Evolutionary conservation across 2,113 vertebrate species (phyloP), one percentile per base, ranked within the genome.

Genomic region (Sylvilagus bachmani): DNA sequence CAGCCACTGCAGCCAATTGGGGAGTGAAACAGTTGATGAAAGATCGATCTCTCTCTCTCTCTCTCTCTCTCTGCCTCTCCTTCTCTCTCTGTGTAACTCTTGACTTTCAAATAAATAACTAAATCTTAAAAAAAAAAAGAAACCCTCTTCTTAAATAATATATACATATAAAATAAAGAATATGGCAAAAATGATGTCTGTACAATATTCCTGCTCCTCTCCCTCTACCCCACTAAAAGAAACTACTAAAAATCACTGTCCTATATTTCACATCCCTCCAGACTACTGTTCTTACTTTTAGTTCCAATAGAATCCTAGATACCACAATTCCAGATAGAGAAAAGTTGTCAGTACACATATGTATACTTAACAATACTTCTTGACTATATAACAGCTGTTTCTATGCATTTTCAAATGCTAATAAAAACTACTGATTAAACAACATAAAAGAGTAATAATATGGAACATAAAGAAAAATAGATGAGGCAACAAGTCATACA

Each of bases 231-330:
- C 62, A 44, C 33, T 90, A 16, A 87, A 93, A 92, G 61, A 33
- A 90, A 67, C 79, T 78, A 90, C 10, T 73, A 31, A 93, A 95
- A 90, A 87, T 77, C 5, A 1, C 36, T n/a, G 78, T 44, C 83
- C 55, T 84, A 1, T 87, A 79, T 73, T 96, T 93, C 77, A 95
- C 38, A 87, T 73, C 64, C 82, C 77, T 71, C 78, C 17, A 86
- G 87, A 64, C 86, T 61, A 81, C 75, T 82, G 38, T 82, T 90
- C 82, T 58, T 73, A 90, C 64, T 83, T 87, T 66, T 36, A 49
- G 31, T 44, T 78, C 33, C 71, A 78, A 21, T 55, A n/a, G 38
- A 91, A 78, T 73, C 27, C 70, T 83, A 83, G 36, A 79, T 33
- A 78, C 6, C 58, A 85, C 33, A 79, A 95, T 36, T 86, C 62